Conservation (phyloP, 2,113 vertebrate genomes). For the Cyphomyrus discorhynchus region DNA sequence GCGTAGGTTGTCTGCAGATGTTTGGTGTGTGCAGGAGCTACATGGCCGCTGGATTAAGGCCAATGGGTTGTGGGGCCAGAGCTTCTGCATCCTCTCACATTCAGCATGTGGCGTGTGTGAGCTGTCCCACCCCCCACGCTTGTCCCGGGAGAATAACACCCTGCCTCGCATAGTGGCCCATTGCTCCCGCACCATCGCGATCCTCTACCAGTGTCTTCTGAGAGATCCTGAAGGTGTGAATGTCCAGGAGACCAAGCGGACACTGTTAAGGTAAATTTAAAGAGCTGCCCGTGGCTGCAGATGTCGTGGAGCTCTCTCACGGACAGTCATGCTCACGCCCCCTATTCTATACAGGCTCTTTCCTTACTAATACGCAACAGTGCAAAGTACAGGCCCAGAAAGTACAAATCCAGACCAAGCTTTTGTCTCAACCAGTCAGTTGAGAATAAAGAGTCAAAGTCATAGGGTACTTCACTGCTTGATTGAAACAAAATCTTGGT, state of each 20-base stretch:
- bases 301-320: not conserved
- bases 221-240: not conserved
- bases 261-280: not conserved
- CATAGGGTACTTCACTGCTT: not conserved
- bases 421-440: not conserved
- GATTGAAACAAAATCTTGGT: not conserved
- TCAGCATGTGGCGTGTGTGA: not conserved
- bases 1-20: not conserved
- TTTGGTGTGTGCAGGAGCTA: not conserved
- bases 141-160: slow-evolving; percentile 35
- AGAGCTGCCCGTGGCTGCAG: not conserved
- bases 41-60: not conserved
- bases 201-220: not conserved
- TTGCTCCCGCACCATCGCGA: slow-evolving; percentile 24
- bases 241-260: not conserved
- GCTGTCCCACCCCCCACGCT: slow-evolving; percentile 32
- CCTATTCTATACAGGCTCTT: not conserved
- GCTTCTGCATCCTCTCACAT: not conserved
- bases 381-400: not conserved
- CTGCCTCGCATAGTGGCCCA: slow-evolving; percentile 39
- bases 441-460: not conserved
- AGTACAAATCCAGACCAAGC: not conserved
- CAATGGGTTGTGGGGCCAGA: not conserved
- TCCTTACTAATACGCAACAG: not conserved
- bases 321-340: not conserved